phyloP scores from a whole-genome alignment of 1,140 invertebrate genomes.

The Phymastichus coffea region DNA sequence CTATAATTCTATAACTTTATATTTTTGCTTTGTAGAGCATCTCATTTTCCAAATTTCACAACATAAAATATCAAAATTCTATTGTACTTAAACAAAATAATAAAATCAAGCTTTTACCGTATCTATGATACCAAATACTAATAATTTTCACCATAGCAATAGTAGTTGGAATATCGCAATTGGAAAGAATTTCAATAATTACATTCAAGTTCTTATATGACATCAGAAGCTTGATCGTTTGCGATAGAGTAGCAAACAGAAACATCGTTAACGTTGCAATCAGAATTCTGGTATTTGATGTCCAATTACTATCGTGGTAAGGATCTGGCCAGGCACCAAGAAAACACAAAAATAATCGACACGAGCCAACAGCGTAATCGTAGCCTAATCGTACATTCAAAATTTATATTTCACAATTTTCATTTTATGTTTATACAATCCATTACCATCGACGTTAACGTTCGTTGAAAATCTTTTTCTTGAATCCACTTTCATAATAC shows the following conservation, averaged over 20 bases:
- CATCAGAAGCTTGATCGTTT: constrained; percentile 6
- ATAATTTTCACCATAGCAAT: constrained; percentile 6
- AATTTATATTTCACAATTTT: no score
- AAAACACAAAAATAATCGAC: constrained; percentile 6
- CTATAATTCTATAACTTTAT: no score
- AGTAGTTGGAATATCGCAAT: constrained; percentile 15
- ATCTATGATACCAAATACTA: constrained; percentile 14
- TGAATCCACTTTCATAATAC: no score
- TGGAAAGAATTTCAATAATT: constrained; percentile 19
- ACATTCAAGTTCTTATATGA: constrained; percentile 1
- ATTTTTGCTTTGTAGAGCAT: no score
- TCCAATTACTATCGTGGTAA: neutral
- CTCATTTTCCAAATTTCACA: no score
- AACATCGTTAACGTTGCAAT: neutral
- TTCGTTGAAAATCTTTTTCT: no score
- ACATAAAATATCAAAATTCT: no score
- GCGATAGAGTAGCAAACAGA: constrained; percentile 2
- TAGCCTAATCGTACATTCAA: no score
- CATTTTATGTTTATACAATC: no score
- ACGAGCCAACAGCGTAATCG: neutral
- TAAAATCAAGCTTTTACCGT: neutral
- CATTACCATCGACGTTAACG: no score
- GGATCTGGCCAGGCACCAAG: constrained; percentile 18
- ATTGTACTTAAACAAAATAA: no score
- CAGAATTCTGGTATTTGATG: neutral